Evolutionary conservation across 1,140 invertebrate species (phyloP).

Genomic region (Drosophila kikkawai): DNA sequence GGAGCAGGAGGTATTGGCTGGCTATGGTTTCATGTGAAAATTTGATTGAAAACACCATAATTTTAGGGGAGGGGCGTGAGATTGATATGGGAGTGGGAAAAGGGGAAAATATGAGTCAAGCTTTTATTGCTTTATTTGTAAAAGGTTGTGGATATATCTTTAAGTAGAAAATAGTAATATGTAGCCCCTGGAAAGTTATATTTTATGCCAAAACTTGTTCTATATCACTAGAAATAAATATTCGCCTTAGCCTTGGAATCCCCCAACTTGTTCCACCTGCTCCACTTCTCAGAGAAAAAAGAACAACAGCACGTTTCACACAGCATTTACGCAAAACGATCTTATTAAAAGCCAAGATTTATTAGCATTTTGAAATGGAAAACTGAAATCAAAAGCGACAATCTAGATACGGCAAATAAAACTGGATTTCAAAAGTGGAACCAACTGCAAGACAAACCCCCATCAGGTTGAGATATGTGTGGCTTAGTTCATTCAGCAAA

Average conservation of each 20-base stretch:
- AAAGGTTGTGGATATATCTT: background rate
- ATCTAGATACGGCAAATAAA: conserved; percentile 47
- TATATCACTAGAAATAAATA: conserved; percentile 2
- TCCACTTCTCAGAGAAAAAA: conserved; percentile 49
- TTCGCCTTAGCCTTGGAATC: conserved; percentile 38
- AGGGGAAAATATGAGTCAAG: background rate
- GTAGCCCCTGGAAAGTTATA: background rate
- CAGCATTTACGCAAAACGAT: conserved; percentile 60
- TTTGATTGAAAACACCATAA: conserved; percentile 26
- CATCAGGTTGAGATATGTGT: conserved; percentile 23
- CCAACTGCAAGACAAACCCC: conserved; percentile 23
- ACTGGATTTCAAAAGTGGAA: conserved; percentile 47
- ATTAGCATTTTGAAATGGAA: conserved; percentile 68
- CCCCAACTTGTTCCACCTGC: conserved; percentile 47
- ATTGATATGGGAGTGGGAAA: background rate
- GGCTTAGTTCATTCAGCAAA: conserved; percentile 53
- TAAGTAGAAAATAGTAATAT: too few species aligned
- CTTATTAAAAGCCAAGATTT: conserved; percentile 66
- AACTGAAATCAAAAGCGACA: conserved; percentile 71
- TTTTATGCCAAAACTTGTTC: background rate
- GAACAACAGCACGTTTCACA: conserved; percentile 45
- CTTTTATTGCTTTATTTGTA: background rate
- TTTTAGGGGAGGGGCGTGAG: background rate
- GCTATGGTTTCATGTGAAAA: conserved; percentile 23
- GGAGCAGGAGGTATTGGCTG: conserved; percentile 8